Conservation (phyloP, 2,113 vertebrate genomes). For the Phodopus roborovskii region DNA sequence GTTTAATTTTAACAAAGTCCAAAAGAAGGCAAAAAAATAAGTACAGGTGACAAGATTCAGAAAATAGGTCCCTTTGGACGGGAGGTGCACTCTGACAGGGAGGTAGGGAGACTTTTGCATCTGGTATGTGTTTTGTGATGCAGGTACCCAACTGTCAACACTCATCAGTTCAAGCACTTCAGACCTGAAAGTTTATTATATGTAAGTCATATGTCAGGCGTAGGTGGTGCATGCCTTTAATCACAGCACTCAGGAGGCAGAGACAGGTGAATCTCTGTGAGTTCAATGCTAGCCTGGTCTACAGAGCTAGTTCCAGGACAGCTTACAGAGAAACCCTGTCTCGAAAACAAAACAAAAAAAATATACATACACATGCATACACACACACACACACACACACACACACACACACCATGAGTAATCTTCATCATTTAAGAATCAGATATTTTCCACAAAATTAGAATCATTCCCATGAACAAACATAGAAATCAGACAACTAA, state of each 20-base stretch:
- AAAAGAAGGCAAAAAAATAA: constrained; percentile 13
- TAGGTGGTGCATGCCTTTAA: no score
- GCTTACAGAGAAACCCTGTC: no score
- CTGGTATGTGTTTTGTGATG: not conserved
- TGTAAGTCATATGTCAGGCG: not conserved
- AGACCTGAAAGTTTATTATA: not conserved
- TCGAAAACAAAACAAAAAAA: no score
- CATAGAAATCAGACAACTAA: constrained; percentile 48
- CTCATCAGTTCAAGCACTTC: not conserved
- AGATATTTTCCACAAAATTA: not conserved
- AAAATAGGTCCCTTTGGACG: not conserved
- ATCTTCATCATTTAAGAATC: constrained; percentile 1
- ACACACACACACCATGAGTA: no score
- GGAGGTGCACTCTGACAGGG: fast-evolving
- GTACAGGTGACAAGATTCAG: not conserved
- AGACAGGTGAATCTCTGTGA: no score
- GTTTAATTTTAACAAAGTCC: constrained; percentile 6
- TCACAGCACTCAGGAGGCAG: no score
- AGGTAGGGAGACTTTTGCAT: not conserved
- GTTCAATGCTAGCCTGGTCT: no score
- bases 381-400: no score
- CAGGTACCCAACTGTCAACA: not conserved
- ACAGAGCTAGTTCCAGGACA: no score
- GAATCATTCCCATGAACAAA: not conserved
- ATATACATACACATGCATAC: no score